phyloP scores from a whole-genome alignment of 2,888 invertebrate genomes.

The Aquatica leii region DNA sequence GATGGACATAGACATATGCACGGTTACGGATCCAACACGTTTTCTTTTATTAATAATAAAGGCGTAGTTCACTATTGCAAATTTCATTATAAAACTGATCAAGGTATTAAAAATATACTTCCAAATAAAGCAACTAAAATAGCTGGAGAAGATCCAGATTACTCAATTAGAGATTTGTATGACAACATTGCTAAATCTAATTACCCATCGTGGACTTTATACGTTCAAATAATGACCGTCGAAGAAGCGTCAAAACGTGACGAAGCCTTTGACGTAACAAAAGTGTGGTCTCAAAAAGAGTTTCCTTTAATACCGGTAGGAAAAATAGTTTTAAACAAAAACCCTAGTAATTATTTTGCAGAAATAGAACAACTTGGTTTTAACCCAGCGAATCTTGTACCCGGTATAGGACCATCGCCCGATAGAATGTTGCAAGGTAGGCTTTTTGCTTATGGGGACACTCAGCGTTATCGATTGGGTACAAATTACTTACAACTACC shows the following conservation, averaged over 20 bases:
- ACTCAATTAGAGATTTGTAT: constrained; percentile 86
- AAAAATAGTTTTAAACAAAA: constrained; percentile 83
- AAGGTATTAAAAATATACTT: constrained; percentile 84
- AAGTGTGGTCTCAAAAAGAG: constrained; percentile 89
- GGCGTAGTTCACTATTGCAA: constrained; percentile 81
- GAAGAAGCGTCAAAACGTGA: constrained; percentile 80
- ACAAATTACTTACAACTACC: constrained; percentile 91
- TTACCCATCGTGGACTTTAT: constrained; percentile 81
- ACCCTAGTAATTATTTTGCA: constrained; percentile 91
- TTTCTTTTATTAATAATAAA: constrained; percentile 83
- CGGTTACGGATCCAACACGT: constrained; percentile 94
- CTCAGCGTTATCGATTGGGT: constrained; percentile 90
- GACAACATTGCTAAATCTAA: constrained; percentile 82
- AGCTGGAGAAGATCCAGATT: constrained; percentile 85
- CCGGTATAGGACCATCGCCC: constrained; percentile 92
- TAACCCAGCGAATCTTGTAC: constrained; percentile 87
- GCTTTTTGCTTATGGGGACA: constrained; percentile 88
- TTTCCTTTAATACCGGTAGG: constrained; percentile 91
- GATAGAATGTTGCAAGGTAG: constrained; percentile 94
- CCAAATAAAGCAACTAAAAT: constrained; percentile 74
- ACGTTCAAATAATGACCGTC: constrained; percentile 88
- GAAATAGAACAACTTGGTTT: constrained; percentile 95
- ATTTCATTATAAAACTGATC: constrained; percentile 91
- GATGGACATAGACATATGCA: constrained; percentile 80
- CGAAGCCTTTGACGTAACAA: constrained; percentile 94